phyloP scores from a whole-genome alignment of 1,140 invertebrate species.

The Radopholus similis region DNA sequence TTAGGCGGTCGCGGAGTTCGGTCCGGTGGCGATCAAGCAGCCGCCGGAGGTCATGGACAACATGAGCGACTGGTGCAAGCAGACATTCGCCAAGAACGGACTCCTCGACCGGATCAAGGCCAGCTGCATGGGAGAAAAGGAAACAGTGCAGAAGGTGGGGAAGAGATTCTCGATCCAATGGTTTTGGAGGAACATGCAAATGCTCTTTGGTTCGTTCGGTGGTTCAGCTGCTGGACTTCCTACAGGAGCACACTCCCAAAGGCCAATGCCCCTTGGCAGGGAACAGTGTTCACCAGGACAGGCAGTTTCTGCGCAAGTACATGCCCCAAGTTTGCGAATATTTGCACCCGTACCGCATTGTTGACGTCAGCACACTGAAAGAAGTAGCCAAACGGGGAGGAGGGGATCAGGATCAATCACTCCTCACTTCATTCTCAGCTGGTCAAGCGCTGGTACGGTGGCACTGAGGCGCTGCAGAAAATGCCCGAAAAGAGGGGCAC shows the following conservation, averaged over 20 bases:
- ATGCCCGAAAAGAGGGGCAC: slow-evolving; percentile 25
- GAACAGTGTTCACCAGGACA: slow-evolving; percentile 82
- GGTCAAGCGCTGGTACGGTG: slow-evolving; percentile 29
- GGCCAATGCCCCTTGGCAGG: slow-evolving; percentile 75
- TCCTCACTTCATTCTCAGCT: slow-evolving; percentile 64
- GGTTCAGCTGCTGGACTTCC: slow-evolving; percentile 69
- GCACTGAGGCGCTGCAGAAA: slow-evolving; percentile 20
- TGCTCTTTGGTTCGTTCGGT: not conserved
- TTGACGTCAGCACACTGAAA: slow-evolving; percentile 86
- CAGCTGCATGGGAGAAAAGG: slow-evolving; percentile 68
- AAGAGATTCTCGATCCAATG: not conserved
- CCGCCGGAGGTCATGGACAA: slow-evolving; percentile 30
- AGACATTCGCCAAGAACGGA: slow-evolving; percentile 42
- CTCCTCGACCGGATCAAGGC: slow-evolving; percentile 55
- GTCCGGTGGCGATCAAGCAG: slow-evolving; percentile 33
- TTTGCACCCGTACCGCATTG: slow-evolving; percentile 79
- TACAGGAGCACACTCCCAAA: slow-evolving; percentile 67
- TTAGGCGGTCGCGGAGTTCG: slow-evolving; percentile 33
- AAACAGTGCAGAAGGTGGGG: slow-evolving; percentile 67
- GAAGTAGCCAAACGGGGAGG: slow-evolving; percentile 56
- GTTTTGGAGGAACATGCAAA: too few species aligned
- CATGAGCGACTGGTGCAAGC: slow-evolving; percentile 44
- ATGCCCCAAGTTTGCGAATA: slow-evolving; percentile 72
- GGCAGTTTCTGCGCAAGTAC: slow-evolving; percentile 72
- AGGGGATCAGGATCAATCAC: not conserved